These are phyloP conservation scores for Tortricodes alternella DNA, from an alignment of 2,888 invertebrate genomes.

Conservation along the genomic window DNA sequence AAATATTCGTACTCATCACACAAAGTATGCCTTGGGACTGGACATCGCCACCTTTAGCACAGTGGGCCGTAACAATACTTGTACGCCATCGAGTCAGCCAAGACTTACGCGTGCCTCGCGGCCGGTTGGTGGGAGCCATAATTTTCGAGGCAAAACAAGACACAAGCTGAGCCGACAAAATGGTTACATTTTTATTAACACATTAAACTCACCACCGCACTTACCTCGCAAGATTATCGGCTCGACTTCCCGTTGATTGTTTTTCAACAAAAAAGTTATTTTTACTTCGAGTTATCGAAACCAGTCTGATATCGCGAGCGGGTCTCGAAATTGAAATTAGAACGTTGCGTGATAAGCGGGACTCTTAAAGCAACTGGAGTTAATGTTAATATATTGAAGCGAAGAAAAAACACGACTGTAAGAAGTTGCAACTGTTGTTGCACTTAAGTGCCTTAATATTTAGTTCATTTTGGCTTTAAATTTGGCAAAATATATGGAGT, in stretches of 20 bases:
- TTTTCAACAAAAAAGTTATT: constrained; percentile 51
- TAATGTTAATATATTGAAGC: too few species aligned
- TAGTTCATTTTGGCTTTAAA: too few species aligned
- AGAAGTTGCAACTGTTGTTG: too few species aligned
- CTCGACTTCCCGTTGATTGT: constrained; percentile 71
- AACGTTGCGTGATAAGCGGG: constrained; percentile 45
- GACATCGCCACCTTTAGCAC: too few species aligned
- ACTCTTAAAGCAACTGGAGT: too few species aligned
- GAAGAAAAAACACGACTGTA: too few species aligned
- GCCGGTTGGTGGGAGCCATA: background rate
- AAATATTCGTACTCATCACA: too few species aligned
- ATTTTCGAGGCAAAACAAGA: constrained; percentile 40
- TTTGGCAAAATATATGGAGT: too few species aligned
- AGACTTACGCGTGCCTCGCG: background rate
- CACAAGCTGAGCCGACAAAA: constrained; percentile 70
- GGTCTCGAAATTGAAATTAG: constrained; percentile 62
- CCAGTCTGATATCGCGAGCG: constrained; percentile 74
- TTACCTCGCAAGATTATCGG: constrained; percentile 77
- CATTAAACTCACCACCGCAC: constrained; percentile 81
- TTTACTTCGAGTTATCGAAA: constrained; percentile 69
- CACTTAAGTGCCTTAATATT: too few species aligned
- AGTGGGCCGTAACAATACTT: too few species aligned
- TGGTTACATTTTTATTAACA: constrained; percentile 80
- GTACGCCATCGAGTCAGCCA: too few species aligned
- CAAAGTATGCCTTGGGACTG: too few species aligned